phyloP scores from a whole-genome alignment of 2,888 invertebrate genomes.

The Byasa hedistus region DNA sequence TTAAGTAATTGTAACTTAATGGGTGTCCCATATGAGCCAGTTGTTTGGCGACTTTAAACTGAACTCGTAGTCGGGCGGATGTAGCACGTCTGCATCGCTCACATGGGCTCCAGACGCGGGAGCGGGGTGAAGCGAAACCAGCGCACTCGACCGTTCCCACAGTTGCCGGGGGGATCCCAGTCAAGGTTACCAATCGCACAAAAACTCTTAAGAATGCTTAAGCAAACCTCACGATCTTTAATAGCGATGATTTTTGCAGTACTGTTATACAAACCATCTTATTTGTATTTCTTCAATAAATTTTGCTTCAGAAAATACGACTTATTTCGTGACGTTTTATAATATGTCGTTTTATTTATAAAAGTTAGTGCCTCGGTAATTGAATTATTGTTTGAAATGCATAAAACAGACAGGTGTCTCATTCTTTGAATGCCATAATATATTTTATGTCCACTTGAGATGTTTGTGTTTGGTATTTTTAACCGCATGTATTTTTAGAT shows the following conservation, averaged over 20 bases:
- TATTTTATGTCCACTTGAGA: not conserved
- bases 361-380: not conserved
- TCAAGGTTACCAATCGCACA: conserved; percentile 73
- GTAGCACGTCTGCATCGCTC: conserved; percentile 44
- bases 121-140: conserved; percentile 56
- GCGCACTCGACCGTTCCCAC: conserved; percentile 69
- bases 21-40: not conserved
- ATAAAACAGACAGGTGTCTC: not conserved
- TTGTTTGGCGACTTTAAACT: conserved; percentile 13
- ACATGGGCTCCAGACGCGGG: conserved; percentile 72
- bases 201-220: conserved; percentile 56
- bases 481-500: not conserved
- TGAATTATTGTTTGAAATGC: not conserved
- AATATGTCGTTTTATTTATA: not conserved
- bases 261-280: not conserved
- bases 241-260: conserved; percentile 55
- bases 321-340: not conserved
- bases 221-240: conserved; percentile 63
- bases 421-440: not conserved
- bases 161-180: conserved; percentile 64
- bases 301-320: not conserved
- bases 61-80: conserved; percentile 24
- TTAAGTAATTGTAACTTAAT: not conserved
- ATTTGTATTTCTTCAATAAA: not conserved
- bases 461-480: not conserved